These are phyloP conservation scores for Cheirogaleus medius DNA, from an alignment of 2,113 vertebrate species.

Conservation along the genomic window DNA sequence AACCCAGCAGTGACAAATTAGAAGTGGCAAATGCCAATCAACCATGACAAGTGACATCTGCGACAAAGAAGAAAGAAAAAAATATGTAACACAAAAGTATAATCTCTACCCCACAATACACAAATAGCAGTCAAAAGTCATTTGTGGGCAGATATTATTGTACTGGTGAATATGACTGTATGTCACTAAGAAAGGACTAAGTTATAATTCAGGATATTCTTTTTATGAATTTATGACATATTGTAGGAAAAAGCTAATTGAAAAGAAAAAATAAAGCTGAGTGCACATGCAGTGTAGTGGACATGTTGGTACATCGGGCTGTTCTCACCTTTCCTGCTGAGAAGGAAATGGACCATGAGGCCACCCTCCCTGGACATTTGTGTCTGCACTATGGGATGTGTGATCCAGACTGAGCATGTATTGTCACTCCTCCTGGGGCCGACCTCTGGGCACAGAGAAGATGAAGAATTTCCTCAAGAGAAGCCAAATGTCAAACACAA, in stretches of 20 bases:
- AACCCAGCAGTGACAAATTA: slow-evolving; percentile 34
- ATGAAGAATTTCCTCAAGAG: not conserved
- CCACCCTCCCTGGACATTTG: not conserved
- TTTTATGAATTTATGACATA: not conserved
- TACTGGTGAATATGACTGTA: not conserved
- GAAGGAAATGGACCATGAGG: not conserved
- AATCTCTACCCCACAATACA: not conserved
- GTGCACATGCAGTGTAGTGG: fast-evolving
- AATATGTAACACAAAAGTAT: not conserved
- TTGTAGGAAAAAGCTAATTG: not conserved
- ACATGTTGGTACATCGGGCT: not conserved
- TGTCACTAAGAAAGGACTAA: not conserved
- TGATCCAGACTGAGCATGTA: not conserved
- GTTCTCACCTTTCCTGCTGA: not conserved
- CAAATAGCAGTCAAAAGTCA: not conserved
- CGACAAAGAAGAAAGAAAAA: not conserved
- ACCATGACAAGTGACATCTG: slow-evolving; percentile 20
- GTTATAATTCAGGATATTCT: not conserved
- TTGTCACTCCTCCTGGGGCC: too few relatives aligned
- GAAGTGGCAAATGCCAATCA: slow-evolving; percentile 37
- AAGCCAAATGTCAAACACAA: not conserved
- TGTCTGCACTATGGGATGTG: not conserved
- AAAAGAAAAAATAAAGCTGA: not conserved
- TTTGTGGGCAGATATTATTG: not conserved
- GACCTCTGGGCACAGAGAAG: not conserved